These are phyloP conservation scores for Aldabrachelys gigantea DNA, from an alignment of 2,113 vertebrate genomes.

Conservation along the genomic window DNA sequence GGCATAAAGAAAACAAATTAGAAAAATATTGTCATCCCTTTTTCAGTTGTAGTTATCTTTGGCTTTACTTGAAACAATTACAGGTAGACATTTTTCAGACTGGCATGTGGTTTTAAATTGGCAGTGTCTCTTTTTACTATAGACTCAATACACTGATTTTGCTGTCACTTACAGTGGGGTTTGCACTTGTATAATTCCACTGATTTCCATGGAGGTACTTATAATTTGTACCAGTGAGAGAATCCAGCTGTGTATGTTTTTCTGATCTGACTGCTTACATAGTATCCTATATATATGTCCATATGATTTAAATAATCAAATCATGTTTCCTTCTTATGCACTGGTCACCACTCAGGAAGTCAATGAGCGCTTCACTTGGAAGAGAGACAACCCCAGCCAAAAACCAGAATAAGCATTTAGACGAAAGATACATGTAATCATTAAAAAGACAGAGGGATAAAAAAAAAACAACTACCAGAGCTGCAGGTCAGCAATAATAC, in stretches of 20 bases:
- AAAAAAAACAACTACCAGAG: background rate
- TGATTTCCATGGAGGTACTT: background rate
- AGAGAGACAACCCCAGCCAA: background rate
- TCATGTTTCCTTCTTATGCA: background rate
- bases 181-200: background rate
- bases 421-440: constrained; percentile 35
- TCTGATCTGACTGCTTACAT: constrained; percentile 40
- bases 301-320: constrained; percentile 58
- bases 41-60: constrained; percentile 2
- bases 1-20: background rate
- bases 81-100: background rate
- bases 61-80: background rate
- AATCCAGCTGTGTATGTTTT: background rate
- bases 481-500: constrained; percentile 23
- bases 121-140: background rate
- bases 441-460: constrained; percentile 42
- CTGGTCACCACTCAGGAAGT: constrained; percentile 43
- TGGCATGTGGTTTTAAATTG: background rate
- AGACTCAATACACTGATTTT: background rate
- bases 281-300: constrained; percentile 5
- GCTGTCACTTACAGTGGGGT: background rate
- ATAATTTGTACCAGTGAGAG: background rate
- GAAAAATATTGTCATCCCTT: background rate
- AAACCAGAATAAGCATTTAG: constrained; percentile 35
- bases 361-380: constrained; percentile 16